Evolutionary conservation across 2,888 invertebrate genomes (phyloP).

Genomic region (Philereme transversata): DNA sequence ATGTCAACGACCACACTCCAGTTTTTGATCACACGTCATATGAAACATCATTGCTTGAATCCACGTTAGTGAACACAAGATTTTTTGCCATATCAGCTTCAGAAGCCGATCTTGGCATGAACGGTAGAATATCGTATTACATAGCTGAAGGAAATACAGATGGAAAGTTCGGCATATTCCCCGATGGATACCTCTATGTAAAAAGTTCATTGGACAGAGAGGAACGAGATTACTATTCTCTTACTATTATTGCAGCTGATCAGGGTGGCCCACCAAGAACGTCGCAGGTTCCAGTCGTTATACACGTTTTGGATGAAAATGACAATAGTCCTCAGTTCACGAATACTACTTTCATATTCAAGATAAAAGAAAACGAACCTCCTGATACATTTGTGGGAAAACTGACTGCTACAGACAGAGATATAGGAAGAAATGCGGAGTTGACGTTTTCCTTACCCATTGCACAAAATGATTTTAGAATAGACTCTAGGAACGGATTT

Average conservation of each 20-base stretch:
- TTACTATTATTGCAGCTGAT: slow-evolving; percentile 93
- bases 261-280: slow-evolving; percentile 90
- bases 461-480: slow-evolving; percentile 91
- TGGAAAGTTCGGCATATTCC: slow-evolving; percentile 96
- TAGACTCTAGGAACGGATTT: slow-evolving; percentile 95
- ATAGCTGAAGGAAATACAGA: slow-evolving; percentile 94
- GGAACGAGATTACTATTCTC: slow-evolving; percentile 94
- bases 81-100: slow-evolving; percentile 95
- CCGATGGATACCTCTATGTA: slow-evolving; percentile 96
- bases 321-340: slow-evolving; percentile 97
- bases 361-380: slow-evolving; percentile 94
- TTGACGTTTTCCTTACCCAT: slow-evolving; percentile 91
- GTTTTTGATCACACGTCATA: slow-evolving; percentile 96
- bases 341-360: slow-evolving; percentile 95
- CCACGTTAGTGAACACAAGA: slow-evolving; percentile 94
- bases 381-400: slow-evolving; percentile 96
- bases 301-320: slow-evolving; percentile 97
- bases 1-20: slow-evolving; percentile 98
- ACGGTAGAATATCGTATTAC: slow-evolving; percentile 91
- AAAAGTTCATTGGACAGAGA: slow-evolving; percentile 94
- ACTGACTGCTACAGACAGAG: slow-evolving; percentile 93
- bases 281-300: slow-evolving; percentile 94
- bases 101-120: slow-evolving; percentile 93
- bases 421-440: slow-evolving; percentile 96
- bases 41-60: slow-evolving; percentile 95